Conservation (phyloP, 1,140 invertebrate species). For the Ips nitidus region DNA sequence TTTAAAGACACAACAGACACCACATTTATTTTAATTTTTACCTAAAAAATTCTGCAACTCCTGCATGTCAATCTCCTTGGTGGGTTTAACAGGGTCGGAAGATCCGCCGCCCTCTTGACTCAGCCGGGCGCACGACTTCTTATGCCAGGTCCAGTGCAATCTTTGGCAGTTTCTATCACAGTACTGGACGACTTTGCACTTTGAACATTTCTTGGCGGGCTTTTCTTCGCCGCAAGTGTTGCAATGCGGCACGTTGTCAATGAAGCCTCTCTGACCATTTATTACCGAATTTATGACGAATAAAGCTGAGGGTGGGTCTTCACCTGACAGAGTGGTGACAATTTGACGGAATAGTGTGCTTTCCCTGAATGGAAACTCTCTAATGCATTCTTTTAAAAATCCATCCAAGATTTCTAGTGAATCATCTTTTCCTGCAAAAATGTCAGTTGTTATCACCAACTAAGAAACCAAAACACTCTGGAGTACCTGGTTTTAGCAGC, state of each 20-base stretch:
- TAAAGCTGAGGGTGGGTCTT: constrained; percentile 67
- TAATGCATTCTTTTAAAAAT: constrained; percentile 80
- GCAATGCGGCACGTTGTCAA: constrained; percentile 74
- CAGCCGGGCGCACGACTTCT: constrained; percentile 76
- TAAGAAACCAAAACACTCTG: too few relatives aligned
- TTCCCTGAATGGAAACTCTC: constrained; percentile 86
- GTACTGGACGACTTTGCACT: constrained; percentile 91
- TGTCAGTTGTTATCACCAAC: background rate
- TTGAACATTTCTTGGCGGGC: constrained; percentile 90
- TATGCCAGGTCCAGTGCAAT: constrained; percentile 95
- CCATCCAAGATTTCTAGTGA: constrained; percentile 79
- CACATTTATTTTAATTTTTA: constrained; percentile 21
- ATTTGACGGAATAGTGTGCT: constrained; percentile 84
- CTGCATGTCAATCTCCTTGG: constrained; percentile 23
- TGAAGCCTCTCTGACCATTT: constrained; percentile 82
- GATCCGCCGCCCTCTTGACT: constrained; percentile 39
- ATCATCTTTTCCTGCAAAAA: constrained; percentile 62
- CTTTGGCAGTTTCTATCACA: constrained; percentile 93
- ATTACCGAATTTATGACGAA: constrained; percentile 81
- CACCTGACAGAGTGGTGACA: constrained; percentile 70
- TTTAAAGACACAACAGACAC: too few relatives aligned
- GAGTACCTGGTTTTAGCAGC: constrained; percentile 65
- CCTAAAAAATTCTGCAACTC: constrained; percentile 35
- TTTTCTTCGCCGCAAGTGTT: constrained; percentile 87
- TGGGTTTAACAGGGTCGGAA: constrained; percentile 12